Evolutionary conservation across 2,888 invertebrate species (phyloP).

Genomic region (Cremastobaeus sp.): DNA sequence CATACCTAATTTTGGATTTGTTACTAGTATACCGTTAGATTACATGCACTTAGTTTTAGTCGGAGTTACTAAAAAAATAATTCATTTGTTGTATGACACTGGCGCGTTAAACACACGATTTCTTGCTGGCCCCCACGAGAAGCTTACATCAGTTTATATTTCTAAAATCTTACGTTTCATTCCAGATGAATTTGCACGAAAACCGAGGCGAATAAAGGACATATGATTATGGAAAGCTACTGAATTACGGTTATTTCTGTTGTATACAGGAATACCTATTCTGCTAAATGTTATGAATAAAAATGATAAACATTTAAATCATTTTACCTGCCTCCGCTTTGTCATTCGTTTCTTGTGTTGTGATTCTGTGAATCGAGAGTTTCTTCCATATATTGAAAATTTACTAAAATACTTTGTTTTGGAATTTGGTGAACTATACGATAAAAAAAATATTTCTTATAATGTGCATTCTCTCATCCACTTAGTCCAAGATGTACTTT

Average conservation of each 20-base stretch:
- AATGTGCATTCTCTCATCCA: slow-evolving; percentile 13
- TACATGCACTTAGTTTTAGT: slow-evolving; percentile 59
- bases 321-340: slow-evolving; percentile 39
- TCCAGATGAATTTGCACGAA: slow-evolving; percentile 12
- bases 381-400: neutral
- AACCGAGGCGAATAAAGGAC: neutral
- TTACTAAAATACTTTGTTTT: neutral
- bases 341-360: slow-evolving; percentile 35
- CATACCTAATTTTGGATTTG: slow-evolving; percentile 46
- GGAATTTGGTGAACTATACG: neutral
- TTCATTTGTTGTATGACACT: slow-evolving; percentile 42
- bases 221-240: slow-evolving; percentile 2
- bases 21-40: slow-evolving; percentile 51
- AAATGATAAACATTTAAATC: too few relatives aligned
- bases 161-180: neutral
- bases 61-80: slow-evolving; percentile 53
- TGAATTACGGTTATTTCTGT: slow-evolving; percentile 45
- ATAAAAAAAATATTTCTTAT: slow-evolving; percentile 6
- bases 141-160: neutral
- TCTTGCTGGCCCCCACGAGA: neutral
- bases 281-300: too few relatives aligned
- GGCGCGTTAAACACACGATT: neutral
- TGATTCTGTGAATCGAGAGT: neutral
- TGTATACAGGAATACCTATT: slow-evolving; percentile 65
- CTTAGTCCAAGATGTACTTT: neutral